A percentile compares a stretch with the other conserved stretches of the same genome.
These are phyloP conservation scores for Seladonia tumulorum DNA, from an alignment of 2,888 invertebrate genomes.

Conservation along the genomic window DNA sequence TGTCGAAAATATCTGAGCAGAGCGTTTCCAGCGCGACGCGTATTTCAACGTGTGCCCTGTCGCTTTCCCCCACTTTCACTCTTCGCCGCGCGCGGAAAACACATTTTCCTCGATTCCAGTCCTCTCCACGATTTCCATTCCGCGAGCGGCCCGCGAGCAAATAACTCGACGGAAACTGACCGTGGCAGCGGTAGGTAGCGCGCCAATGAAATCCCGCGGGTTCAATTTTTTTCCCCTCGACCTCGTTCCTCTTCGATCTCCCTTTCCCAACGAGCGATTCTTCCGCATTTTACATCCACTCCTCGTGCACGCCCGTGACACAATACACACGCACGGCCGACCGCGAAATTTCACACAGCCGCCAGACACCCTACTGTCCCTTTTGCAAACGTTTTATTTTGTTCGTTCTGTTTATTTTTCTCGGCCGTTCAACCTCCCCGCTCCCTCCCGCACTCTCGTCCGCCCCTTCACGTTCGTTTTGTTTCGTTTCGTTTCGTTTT, in stretches of 20 bases:
- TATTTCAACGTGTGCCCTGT: not conserved
- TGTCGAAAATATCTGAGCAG: slow-evolving; percentile 11
- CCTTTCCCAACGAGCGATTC: slow-evolving; percentile 70
- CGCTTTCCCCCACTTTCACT: slow-evolving; percentile 45
- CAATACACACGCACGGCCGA: slow-evolving; percentile 65
- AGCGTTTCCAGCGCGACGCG: slow-evolving; percentile 4
- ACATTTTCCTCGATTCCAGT: slow-evolving; percentile 22
- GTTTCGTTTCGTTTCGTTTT: slow-evolving; percentile 48
- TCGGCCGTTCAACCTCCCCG: not conserved
- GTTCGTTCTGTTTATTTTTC: slow-evolving; percentile 38
- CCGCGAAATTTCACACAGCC: slow-evolving; percentile 68
- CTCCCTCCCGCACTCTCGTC: not conserved
- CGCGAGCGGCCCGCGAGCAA: slow-evolving; percentile 37
- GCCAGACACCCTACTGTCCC: slow-evolving; percentile 25
- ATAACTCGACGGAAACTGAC: slow-evolving; percentile 66
- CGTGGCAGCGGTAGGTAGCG: slow-evolving; percentile 57
- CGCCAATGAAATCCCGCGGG: slow-evolving; percentile 70
- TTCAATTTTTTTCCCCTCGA: slow-evolving; percentile 67
- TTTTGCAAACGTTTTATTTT: slow-evolving; percentile 20
- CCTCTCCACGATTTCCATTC: slow-evolving; percentile 52
- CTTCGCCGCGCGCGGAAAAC: slow-evolving; percentile 30
- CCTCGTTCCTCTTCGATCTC: slow-evolving; percentile 67
- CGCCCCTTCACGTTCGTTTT: not conserved
- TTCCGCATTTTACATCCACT: slow-evolving; percentile 68
- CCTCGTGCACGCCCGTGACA: slow-evolving; percentile 55